phyloP scores from a whole-genome alignment of 2,888 invertebrate species.

The Clistopyga incitator region DNA sequence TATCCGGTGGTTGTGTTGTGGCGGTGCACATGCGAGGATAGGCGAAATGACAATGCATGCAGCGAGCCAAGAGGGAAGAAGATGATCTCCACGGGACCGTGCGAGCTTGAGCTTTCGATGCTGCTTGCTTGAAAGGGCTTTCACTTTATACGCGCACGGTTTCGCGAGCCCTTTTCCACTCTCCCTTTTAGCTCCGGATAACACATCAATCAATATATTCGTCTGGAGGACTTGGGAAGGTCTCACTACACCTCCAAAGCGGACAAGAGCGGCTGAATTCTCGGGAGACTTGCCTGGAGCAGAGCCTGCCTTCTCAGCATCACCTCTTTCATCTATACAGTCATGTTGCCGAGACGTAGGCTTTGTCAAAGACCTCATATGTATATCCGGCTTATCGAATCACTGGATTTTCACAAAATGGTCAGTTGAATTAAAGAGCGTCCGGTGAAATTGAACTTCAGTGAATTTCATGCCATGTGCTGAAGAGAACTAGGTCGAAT shows the following conservation, averaged over 20 bases:
- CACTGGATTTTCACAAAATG: neutral
- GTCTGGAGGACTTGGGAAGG: conserved; percentile 54
- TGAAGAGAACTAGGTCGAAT: too few species aligned
- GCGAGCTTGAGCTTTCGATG: conserved; percentile 45
- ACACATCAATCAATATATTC: conserved; percentile 68
- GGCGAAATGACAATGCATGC: conserved; percentile 35
- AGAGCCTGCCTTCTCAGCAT: conserved; percentile 22
- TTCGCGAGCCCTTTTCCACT: conserved; percentile 2
- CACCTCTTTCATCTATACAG: neutral
- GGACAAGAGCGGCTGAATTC: conserved; percentile 20
- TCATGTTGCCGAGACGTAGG: conserved; percentile 11
- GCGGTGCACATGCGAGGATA: conserved; percentile 1
- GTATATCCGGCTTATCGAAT: conserved; percentile 39
- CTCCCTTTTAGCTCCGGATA: conserved; percentile 36
- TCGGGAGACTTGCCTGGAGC: conserved; percentile 10
- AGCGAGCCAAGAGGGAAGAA: conserved; percentile 33
- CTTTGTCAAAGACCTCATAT: conserved; percentile 14
- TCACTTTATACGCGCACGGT: conserved; percentile 38
- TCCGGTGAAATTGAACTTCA: neutral
- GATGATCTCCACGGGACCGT: conserved; percentile 42
- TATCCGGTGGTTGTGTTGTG: conserved; percentile 3
- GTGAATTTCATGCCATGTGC: neutral
- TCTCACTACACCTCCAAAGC: neutral
- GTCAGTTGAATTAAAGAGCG: conserved; percentile 1
- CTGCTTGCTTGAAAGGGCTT: conserved; percentile 59